Conservation (phyloP, 2,113 vertebrate species). For the Leuciscus idus region DNA sequence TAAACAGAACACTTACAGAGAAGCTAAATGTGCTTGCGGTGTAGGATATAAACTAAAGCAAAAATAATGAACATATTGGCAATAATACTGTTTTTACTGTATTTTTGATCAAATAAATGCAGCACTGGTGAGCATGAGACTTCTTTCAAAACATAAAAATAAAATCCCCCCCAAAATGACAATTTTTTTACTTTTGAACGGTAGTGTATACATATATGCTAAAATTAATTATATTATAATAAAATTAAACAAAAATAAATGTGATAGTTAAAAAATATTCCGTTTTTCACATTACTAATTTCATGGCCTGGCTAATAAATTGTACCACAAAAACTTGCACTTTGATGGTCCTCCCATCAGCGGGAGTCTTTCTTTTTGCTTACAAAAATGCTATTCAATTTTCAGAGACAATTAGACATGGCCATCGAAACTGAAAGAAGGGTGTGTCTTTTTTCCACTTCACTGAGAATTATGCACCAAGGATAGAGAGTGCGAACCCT, state of each 20-base stretch:
- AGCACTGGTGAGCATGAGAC: neutral
- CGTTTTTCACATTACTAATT: slow-evolving; percentile 45
- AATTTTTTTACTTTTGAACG: neutral
- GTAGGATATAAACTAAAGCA: neutral
- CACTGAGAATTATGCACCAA: slow-evolving; percentile 65
- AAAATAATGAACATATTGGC: no score
- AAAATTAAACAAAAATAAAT: neutral
- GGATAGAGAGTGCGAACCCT: slow-evolving; percentile 67
- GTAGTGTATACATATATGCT: neutral
- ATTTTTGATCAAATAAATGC: neutral
- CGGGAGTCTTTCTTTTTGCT: slow-evolving; percentile 65
- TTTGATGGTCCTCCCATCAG: slow-evolving; percentile 71
- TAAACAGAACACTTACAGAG: neutral
- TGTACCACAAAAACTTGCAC: slow-evolving; percentile 65
- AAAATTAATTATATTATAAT: neutral
- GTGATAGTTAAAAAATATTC: neutral
- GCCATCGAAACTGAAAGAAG: slow-evolving; percentile 69
- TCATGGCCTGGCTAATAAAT: slow-evolving; percentile 39
- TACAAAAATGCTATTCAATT: slow-evolving; percentile 76
- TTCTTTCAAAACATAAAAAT: neutral
- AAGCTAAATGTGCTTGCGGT: neutral
- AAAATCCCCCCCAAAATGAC: neutral
- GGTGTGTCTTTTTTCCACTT: slow-evolving; percentile 58
- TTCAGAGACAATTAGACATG: slow-evolving; percentile 77
- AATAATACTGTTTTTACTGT: no score